Base-by-base conservation (phyloP, 2,888 invertebrate genomes). In the Nomada goodeniana region DNA sequence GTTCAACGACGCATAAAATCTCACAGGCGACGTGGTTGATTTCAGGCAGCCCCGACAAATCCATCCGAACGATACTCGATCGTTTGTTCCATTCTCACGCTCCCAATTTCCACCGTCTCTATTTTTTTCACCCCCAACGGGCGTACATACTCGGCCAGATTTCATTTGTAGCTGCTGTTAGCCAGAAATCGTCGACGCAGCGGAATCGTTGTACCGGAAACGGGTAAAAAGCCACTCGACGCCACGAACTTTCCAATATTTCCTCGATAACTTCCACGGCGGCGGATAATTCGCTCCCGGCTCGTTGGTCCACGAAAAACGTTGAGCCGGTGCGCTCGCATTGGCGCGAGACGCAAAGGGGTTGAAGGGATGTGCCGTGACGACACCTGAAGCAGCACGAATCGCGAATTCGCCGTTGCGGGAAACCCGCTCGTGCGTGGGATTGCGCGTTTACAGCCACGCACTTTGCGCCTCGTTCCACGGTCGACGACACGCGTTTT, bases 231-330 rank as follows among this genome's bases (percentile, higher is more conserved):
- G 83, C 77, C 73, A 80, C 78, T 84, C 82, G 79, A 75, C 69
- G 83, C 82, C 74, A 74, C 76, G 84, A 86, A 83, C 84, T 88
- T 89, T 90, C 83, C 89, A 87, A 90, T 90, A 90, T 90, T 90
- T 88, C 77, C 86, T 73, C 88, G 89, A 89, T 90, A 90, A 87
- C 87, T 90, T 90, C 88, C 90, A 86, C 91, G 86, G 85, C 89
- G 87, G 83, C 86, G 90, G 87, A 87, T 92, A 91, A 92, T 92
- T 92, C 89, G 88, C 87, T 91, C 88, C 84, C 91, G 88, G 89
- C 76, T 89, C 92, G 89, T 84, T 91, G 92, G 86, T 76, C 90
- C 90, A 91, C 83, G 89, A 92, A 92, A 91, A 91, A 87, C 90
- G 78, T 86, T 89, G 91, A 83, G 90, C 85, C 90, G 87, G 89